These are phyloP conservation scores for Epinephelus awoara DNA, from an alignment of 2,797 vertebrate genomes.

Conservation along the genomic window DNA sequence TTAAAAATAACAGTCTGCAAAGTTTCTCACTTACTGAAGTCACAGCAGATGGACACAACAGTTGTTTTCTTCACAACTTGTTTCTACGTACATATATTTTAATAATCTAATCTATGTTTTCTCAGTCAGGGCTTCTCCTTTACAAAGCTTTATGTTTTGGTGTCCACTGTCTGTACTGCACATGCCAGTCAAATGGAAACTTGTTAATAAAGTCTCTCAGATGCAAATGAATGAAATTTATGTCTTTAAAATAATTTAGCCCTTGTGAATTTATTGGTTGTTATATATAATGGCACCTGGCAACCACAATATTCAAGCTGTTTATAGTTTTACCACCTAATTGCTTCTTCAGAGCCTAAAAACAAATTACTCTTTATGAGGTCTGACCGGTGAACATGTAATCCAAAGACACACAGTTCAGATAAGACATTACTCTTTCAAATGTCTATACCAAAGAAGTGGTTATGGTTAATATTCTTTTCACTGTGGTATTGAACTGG, in stretches of 20 bases:
- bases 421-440: background rate
- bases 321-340: background rate
- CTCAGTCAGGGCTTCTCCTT: background rate
- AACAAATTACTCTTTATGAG: slow-evolving; percentile 10
- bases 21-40: background rate
- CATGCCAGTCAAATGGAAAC: background rate
- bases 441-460: background rate
- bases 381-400: slow-evolving; percentile 6
- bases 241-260: background rate
- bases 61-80: background rate
- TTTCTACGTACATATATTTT: background rate
- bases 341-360: background rate
- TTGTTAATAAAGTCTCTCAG: background rate
- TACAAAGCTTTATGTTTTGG: background rate
- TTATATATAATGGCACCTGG: background rate
- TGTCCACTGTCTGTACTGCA: background rate
- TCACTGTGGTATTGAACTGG: background rate
- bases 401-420: background rate
- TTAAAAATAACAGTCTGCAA: slow-evolving; percentile 3
- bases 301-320: background rate
- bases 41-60: background rate
- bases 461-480: slow-evolving; percentile 2
- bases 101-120: background rate
- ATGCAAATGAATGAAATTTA: background rate
- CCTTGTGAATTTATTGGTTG: background rate